A percentile compares a stretch with the other conserved stretches of the same genome.
Evolutionary conservation across 1,140 invertebrate species (phyloP).

Genomic region (Forficula auricularia): DNA sequence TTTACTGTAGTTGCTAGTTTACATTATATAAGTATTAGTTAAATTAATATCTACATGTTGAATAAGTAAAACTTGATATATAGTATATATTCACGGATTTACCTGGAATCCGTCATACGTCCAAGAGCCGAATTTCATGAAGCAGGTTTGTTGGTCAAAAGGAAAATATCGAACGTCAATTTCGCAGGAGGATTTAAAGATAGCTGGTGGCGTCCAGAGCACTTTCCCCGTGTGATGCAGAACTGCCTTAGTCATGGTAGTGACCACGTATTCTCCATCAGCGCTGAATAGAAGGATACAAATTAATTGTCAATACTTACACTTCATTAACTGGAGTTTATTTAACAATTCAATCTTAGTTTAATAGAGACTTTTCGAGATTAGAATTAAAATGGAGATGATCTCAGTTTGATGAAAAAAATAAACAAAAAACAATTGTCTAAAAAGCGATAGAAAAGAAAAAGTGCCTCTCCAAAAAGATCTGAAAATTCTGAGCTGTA

Average conservation of each 20-base stretch:
- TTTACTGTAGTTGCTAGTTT: no score
- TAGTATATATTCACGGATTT: no score
- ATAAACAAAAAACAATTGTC: no score
- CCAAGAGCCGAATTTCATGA: conserved; percentile 96
- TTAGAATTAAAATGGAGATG: no score
- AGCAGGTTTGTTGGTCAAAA: conserved; percentile 91
- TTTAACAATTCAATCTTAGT: neutral
- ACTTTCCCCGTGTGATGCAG: conserved; percentile 77
- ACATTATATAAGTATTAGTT: no score
- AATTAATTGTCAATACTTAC: neutral
- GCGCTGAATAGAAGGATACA: conserved; percentile 45
- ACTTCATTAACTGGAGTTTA: neutral
- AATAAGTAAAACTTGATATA: no score
- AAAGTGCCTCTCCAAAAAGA: no score
- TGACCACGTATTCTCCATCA: conserved; percentile 94
- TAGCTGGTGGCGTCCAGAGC: conserved; percentile 82
- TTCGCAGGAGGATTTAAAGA: conserved; percentile 96
- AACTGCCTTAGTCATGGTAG: conserved; percentile 93
- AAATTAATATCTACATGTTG: no score
- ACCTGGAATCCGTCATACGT: conserved; percentile 92
- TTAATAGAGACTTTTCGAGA: no score
- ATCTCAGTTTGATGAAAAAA: no score
- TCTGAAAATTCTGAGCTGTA: no score
- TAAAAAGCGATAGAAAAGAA: no score
- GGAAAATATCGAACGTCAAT: conserved; percentile 93